Base-by-base conservation (phyloP, 2,797 vertebrate genomes). In the Catharus ustulatus region DNA sequence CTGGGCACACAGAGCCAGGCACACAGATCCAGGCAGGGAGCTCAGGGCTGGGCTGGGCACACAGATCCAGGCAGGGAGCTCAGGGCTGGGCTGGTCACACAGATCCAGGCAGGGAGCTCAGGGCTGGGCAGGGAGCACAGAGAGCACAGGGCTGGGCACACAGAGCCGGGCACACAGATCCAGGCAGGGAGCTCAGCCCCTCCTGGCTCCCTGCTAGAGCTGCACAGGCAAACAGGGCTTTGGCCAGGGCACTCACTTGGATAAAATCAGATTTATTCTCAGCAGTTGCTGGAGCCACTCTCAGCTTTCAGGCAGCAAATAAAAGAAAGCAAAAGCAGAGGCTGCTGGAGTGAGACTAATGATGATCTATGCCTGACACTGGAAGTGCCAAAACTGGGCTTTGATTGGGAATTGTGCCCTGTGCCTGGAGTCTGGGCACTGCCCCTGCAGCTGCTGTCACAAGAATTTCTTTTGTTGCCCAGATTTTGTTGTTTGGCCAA, bases 231-330 rank as follows among this genome's bases (percentile, higher is more conserved):
- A 82, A 93, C 84, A 64, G 75, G 13, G 67, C 83, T 88, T 77
- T 78, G 85, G 94, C 84, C 73, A 34, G 59, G 90, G 75, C 59
- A 22, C 80, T 85, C 40, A 5, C 89, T 89, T 86, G 89, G 95
- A 97, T 95, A 91, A 95, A 95, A 84, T 73, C 93, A 95, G 95
- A 95, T 90, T 97, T 95, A 95, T 94, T 93, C 84, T 49, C 63
- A 27, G 93, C 89, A 77, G 91, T 82, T 96, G 66, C 95, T 68
- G 85, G 90, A 94, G 95, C 87, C 30, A 91, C 96, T 96, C 85
- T 22, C 38, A 63, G 86, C 81, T 93, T 95, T 78, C 94, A 87
- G 89, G 78, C 61, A 94, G 85, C 78, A 83, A 95, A 87, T 57
- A 84, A 95, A 96, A 80, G 24, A 7, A 40, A 81, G 72, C 43